A percentile compares a stretch with the other conserved stretches of the same genome.
Evolutionary conservation across 2,113 vertebrate genomes (phyloP).

Genomic region (Chrysochloris asiatica): DNA sequence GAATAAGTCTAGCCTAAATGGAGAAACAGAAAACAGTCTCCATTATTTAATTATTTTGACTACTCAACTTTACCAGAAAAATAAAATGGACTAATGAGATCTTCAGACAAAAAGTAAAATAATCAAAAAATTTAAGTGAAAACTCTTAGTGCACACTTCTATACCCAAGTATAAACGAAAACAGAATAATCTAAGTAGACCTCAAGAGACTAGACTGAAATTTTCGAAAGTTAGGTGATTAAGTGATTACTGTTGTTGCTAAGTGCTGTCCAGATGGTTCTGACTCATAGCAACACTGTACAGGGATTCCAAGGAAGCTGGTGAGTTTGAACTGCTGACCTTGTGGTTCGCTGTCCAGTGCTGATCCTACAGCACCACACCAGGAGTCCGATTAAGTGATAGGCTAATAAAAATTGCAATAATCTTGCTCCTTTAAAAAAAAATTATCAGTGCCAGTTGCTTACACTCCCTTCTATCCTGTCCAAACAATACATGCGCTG

Average conservation of each 20-base stretch:
- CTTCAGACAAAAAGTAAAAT: slow-evolving; percentile 14
- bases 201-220: not conserved
- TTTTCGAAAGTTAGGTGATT: not conserved
- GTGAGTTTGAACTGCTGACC: no score
- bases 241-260: no score
- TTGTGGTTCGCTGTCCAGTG: no score
- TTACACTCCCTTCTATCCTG: not conserved
- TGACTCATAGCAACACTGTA: no score
- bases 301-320: no score
- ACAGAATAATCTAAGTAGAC: not conserved
- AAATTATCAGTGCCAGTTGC: not conserved
- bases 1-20: slow-evolving; percentile 18
- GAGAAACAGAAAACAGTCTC: not conserved
- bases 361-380: no score
- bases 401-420: not conserved
- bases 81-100: slow-evolving; percentile 8
- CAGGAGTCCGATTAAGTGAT: not conserved
- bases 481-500: not conserved
- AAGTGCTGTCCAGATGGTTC: no score
- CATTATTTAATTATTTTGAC: slow-evolving; percentile 28
- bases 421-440: not conserved
- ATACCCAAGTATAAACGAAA: not conserved
- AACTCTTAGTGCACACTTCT: not conserved
- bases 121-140: slow-evolving; percentile 19
- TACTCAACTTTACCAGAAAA: not conserved